phyloP scores from a whole-genome alignment of 23 tunicate genomes.

The Clavelina lepadiformis region DNA sequence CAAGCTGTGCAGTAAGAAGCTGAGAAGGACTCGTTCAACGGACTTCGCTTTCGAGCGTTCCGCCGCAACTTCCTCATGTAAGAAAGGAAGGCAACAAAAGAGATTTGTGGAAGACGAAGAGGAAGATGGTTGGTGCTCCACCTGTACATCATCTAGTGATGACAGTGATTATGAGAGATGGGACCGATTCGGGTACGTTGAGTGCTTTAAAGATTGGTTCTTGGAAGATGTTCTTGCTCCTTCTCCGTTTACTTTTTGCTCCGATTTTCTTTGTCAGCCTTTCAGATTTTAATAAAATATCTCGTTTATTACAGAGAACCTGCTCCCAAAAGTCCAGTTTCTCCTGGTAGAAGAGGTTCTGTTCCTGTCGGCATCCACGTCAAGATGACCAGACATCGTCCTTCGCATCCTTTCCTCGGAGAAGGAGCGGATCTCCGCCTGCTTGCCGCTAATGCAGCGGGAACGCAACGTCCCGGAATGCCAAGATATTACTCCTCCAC shows the following conservation, averaged over 20 bases:
- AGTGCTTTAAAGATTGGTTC: too few species aligned
- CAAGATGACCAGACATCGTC: not conserved
- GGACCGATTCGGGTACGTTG: constrained; percentile 54
- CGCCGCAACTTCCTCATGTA: constrained; percentile 3
- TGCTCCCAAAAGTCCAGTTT: not conserved
- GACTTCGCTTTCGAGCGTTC: constrained; percentile 71
- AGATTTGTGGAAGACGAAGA: constrained; percentile 54
- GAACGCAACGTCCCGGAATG: constrained; percentile 22
- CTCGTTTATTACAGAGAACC: not conserved
- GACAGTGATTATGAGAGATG: constrained; percentile 98
- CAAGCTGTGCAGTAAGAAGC: constrained; percentile 71
- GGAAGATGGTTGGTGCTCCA: constrained; percentile 96
- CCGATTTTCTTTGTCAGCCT: too few species aligned
- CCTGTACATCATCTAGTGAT: constrained; percentile 96
- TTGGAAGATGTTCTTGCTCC: too few species aligned
- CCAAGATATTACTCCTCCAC: constrained; percentile 54
- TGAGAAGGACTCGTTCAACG: constrained; percentile 86
- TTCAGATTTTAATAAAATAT: too few species aligned
- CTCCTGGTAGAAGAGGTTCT: constrained; percentile 6
- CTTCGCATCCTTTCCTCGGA: constrained; percentile 21
- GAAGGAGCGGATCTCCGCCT: not conserved
- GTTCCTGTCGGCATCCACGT: not conserved
- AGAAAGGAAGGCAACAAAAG: constrained; percentile 32
- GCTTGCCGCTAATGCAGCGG: not conserved
- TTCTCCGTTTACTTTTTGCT: too few species aligned